Percentiles rank a stretch among this genome's conserved stretches.
Conservation (phyloP, 2,888 invertebrate genomes). For the Matsumyia berberina region DNA sequence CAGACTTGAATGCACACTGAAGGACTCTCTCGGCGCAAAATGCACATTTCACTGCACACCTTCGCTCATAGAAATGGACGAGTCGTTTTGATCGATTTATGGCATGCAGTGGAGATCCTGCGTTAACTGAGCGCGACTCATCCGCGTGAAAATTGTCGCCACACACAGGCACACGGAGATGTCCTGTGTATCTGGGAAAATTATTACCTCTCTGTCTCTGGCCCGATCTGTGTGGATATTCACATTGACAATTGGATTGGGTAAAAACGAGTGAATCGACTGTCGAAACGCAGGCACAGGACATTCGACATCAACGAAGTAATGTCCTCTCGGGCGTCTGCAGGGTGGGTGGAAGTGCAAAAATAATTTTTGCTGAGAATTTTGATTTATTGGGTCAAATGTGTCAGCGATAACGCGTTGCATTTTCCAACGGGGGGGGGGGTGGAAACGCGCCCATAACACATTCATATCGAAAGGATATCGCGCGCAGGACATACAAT, state of each 20-base stretch:
- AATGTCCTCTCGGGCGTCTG: slow-evolving; percentile 38
- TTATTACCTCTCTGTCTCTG: slow-evolving; percentile 57
- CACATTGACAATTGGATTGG: slow-evolving; percentile 51
- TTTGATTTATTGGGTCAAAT: slow-evolving; percentile 81
- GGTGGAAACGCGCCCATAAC: neutral
- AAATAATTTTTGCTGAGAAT: slow-evolving; percentile 77
- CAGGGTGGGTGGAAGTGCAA: slow-evolving; percentile 49
- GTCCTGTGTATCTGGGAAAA: slow-evolving; percentile 45
- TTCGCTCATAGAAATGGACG: slow-evolving; percentile 62
- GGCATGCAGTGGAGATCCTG: slow-evolving; percentile 38
- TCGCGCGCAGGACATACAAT: slow-evolving; percentile 67
- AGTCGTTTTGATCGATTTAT: slow-evolving; percentile 71
- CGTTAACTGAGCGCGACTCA: slow-evolving; percentile 36
- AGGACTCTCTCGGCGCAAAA: slow-evolving; percentile 27
- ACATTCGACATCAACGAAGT: slow-evolving; percentile 35
- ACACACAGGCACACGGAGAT: slow-evolving; percentile 21
- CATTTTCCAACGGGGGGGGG: slow-evolving; percentile 49
- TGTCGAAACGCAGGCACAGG: slow-evolving; percentile 16
- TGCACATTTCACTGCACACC: slow-evolving; percentile 64
- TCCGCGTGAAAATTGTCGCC: slow-evolving; percentile 71
- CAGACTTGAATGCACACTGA: slow-evolving; percentile 20
- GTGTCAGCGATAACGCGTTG: slow-evolving; percentile 78
- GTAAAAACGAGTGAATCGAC: slow-evolving; percentile 42
- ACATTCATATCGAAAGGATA: slow-evolving; percentile 54
- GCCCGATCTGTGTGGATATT: neutral